Percentiles rank a stretch among this genome's conserved stretches.
These are phyloP conservation scores for Musca vetustissima DNA, from an alignment of 1,140 invertebrate species.

Conservation along the genomic window DNA sequence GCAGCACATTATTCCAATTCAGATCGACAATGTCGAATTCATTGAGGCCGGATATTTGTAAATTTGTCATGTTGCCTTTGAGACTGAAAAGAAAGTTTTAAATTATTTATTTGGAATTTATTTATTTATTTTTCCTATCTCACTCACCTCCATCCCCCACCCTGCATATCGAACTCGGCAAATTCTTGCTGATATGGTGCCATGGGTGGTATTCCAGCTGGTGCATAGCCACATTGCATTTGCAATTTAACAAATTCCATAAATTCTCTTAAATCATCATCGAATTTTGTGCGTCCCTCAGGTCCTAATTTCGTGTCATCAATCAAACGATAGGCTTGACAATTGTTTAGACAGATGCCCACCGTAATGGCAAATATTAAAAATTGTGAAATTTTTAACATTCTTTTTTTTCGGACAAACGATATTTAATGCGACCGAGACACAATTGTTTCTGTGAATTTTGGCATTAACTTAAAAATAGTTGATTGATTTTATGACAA, in stretches of 20 bases:
- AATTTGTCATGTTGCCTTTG: constrained; percentile 41
- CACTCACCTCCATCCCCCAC: constrained; percentile 17
- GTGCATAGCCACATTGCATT: constrained; percentile 48
- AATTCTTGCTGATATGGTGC: constrained; percentile 38
- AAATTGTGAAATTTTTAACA: no score
- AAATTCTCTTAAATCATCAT: constrained; percentile 46
- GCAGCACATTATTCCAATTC: constrained; percentile 40
- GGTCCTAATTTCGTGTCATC: neutral
- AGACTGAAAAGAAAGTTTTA: constrained; percentile 31
- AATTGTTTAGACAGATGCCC: no score
- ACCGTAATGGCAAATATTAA: no score
- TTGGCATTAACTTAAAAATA: no score
- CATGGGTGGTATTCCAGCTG: constrained; percentile 39
- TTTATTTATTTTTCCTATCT: neutral
- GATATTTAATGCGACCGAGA: no score
- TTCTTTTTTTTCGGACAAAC: no score
- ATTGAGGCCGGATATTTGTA: constrained; percentile 40
- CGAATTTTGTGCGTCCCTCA: constrained; percentile 34
- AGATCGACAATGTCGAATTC: constrained; percentile 42
- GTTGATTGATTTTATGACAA: no score
- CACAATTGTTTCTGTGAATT: no score
- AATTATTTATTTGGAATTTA: neutral
- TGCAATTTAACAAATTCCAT: constrained; percentile 47
- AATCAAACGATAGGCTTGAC: no score
- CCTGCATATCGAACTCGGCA: constrained; percentile 25